A percentile compares a stretch with the other conserved stretches of the same genome.
Conservation (phyloP, 1,140 invertebrate species). For the Lepidostoma basale region DNA sequence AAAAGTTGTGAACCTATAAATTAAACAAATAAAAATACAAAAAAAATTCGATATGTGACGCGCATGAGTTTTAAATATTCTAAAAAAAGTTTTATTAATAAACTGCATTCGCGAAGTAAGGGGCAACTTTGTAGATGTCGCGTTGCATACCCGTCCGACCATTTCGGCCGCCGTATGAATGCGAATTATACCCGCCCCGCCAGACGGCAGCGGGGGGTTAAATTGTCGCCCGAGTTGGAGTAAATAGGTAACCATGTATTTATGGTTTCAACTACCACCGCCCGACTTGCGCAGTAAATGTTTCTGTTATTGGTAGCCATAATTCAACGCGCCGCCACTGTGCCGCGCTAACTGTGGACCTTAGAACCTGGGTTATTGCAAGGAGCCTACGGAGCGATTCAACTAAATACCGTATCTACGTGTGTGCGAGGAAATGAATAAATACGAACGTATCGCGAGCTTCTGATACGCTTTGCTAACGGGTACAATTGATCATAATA, state of each 20-base stretch:
- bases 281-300: constrained; percentile 42
- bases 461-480: too few relatives aligned
- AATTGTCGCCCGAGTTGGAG: constrained; percentile 38
- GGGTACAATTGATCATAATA: too few relatives aligned
- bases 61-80: too few relatives aligned
- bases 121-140: too few relatives aligned
- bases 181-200: neutral
- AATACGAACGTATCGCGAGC: too few relatives aligned
- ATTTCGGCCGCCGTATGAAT: constrained; percentile 9
- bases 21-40: too few relatives aligned
- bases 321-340: constrained; percentile 32
- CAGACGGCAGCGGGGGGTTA: constrained; percentile 32
- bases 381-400: neutral
- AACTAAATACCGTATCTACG: too few relatives aligned
- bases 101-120: too few relatives aligned
- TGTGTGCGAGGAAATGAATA: too few relatives aligned
- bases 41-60: too few relatives aligned
- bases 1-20: too few relatives aligned
- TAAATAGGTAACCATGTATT: constrained; percentile 43
- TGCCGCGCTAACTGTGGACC: neutral
- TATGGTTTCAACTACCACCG: constrained; percentile 39
- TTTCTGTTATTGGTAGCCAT: constrained; percentile 44
- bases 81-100: too few relatives aligned
- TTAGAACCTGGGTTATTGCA: neutral
- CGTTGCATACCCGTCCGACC: constrained; percentile 3